phyloP scores from a whole-genome alignment of 2,888 invertebrate genomes.

The Rhaphigaster nebulosa region DNA sequence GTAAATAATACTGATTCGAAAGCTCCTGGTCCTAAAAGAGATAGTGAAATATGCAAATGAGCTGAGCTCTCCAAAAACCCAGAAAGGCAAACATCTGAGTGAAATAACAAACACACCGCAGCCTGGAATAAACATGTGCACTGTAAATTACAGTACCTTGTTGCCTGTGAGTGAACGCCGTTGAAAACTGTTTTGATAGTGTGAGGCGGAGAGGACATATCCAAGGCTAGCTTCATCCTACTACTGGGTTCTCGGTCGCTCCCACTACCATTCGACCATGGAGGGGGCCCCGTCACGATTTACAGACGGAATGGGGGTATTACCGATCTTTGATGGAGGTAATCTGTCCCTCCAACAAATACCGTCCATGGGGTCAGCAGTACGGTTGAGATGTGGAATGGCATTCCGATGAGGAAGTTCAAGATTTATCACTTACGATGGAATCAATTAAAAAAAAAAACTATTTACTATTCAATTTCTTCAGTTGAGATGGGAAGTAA shows the following conservation, averaged over 20 bases:
- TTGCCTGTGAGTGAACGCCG: slow-evolving; percentile 69
- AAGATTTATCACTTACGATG: background rate
- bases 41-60: background rate
- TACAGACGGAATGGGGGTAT: background rate
- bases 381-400: background rate
- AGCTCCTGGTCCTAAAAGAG: background rate
- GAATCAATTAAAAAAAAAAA: no score
- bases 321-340: background rate
- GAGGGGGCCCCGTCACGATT: slow-evolving; percentile 34
- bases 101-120: background rate
- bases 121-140: background rate
- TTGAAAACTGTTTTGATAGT: slow-evolving; percentile 68
- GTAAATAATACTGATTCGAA: background rate
- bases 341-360: background rate
- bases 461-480: no score
- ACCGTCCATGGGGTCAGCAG: background rate
- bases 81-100: background rate
- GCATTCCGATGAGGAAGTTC: background rate
- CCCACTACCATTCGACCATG: background rate
- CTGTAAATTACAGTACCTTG: slow-evolving; percentile 67
- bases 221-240: slow-evolving; percentile 52
- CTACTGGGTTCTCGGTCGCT: slow-evolving; percentile 18
- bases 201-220: slow-evolving; percentile 64
- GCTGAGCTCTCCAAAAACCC: background rate
- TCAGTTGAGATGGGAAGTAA: no score